Evolutionary conservation across 2,113 vertebrate species (phyloP).

Genomic region (human): DNA sequence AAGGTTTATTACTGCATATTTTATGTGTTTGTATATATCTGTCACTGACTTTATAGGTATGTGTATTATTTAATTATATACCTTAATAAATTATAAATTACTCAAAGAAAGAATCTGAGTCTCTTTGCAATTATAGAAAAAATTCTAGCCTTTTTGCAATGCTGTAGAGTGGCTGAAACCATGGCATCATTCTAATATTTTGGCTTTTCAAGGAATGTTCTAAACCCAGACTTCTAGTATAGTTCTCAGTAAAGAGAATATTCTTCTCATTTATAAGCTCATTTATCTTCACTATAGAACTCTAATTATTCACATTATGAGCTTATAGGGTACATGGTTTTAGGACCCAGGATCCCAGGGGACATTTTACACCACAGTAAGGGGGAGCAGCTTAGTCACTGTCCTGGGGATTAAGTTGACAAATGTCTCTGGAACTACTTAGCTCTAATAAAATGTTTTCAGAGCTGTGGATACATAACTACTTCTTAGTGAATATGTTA

Average conservation of each 20-base stretch:
- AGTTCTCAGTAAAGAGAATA: neutral
- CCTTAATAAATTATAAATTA: neutral
- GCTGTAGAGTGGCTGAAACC: neutral
- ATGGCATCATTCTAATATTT: neutral
- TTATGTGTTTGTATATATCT: neutral
- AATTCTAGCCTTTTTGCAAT: neutral
- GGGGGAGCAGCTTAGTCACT: neutral
- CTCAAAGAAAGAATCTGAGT: neutral
- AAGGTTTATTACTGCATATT: neutral
- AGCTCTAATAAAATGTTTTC: neutral
- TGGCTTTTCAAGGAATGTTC: neutral
- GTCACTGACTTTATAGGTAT: neutral
- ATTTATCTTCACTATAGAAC: neutral
- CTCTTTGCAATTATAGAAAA: too few species aligned
- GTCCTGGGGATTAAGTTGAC: neutral
- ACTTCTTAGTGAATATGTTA: neutral
- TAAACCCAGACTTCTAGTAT: neutral
- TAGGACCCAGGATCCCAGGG: neutral
- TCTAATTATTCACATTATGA: neutral
- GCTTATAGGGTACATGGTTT: neutral
- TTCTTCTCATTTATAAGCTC: fast-evolving
- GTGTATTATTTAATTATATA: neutral
- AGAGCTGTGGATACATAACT: neutral
- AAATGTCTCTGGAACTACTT: neutral
- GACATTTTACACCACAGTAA: neutral